Evolutionary conservation across 2,113 vertebrate species (phyloP), one percentile per base, ranked within the genome.

Genomic region (Malurus alboscapulatus): DNA sequence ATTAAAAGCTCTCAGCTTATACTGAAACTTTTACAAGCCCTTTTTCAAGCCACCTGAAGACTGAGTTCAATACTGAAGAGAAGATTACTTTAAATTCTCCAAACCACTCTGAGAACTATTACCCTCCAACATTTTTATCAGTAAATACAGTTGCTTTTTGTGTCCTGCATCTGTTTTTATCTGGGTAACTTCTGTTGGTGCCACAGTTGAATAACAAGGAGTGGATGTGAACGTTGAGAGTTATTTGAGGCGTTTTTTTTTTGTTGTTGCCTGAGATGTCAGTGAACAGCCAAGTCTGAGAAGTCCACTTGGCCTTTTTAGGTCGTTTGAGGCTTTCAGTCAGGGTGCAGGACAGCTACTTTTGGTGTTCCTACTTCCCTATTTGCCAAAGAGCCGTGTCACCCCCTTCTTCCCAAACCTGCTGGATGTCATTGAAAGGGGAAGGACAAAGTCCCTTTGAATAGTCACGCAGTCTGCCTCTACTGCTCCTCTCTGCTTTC

Each of bases 1-100:
- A 8, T 95, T 94, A 77, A 87, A 96, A 83, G 7, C 26, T 20
- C 47, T 77, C 45, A 87, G 51, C 50, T 38, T 76, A 24, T 5
- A 79, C 9, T 82, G 80, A 91, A 84, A 72, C n/a, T 24, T 94
- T 74, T 67, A 36, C 19, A 76, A 84, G 30, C 48, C 22, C 30
- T 80, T 94, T 93, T 87, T 75, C 42, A 84, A 77, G 20, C 47
- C 72, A 84, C 81, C 48, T 93, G 71, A 93, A 89, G 25, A 73
- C 40, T 78, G 42, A 9, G 32, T 50, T 87, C n/a, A 91, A 58
- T 91, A 85, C 47, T 79, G 9, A 50, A 47, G 15, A 11, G 18
- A 91, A 65, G 27, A 87, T 57, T 1, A 55, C 29, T 72, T 29
- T 51, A 48, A 92, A 34, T 96, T 87, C 32, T 83, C 45, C 0